Evolutionary conservation across 2,113 vertebrate species (phyloP), one percentile per base, ranked within the genome.

Genomic region (Coracopsis vasa): DNA sequence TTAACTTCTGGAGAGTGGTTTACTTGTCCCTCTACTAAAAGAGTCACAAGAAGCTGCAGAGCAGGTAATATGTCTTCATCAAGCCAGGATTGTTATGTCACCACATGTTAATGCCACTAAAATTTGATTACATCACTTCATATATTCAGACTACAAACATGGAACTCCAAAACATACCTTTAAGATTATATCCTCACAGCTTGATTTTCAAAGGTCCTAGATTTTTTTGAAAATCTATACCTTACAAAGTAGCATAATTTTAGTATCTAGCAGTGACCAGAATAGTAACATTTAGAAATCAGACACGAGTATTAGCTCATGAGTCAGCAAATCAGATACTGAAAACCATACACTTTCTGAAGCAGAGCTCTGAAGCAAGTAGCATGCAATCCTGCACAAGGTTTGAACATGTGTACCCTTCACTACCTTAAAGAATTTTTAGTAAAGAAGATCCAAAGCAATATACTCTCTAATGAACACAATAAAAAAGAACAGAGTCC

Each of bases 11-110:
- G 35, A 13, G 13, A 60, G 15, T 5, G 61, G 9, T 28, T 48
- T 13, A 8, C 7, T 27, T 67, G 28, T 53, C 31, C 56, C 39
- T 67, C 37, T 70, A 9, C 64, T 48, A 12, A 51, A 74, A 65
- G 37, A 7, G 81, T 56, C 73, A 15, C 13, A 48, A 62, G 53
- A 87, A 73, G 41, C 37, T 89, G 39, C 7, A 47, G 16, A 66
- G 29, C 10, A 65, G 16, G 6, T 2, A 16, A 3, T 2, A 1
- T 1, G 1, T 13, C 14, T 31, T 88, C 44, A 39, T 25, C 39
- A 66, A 33, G 18, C 13, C 35, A 37, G 14, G 11, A 17, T 8
- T 13, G 27, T 27, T 13, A 62, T 64, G 19, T 9, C 13, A 39
- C 24, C 20, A 74, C 10, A 16, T 4, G 64, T 2, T 20, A 77